Evolutionary conservation across 2,797 vertebrate species (phyloP).

Genomic region (Eutrigla gurnardus): DNA sequence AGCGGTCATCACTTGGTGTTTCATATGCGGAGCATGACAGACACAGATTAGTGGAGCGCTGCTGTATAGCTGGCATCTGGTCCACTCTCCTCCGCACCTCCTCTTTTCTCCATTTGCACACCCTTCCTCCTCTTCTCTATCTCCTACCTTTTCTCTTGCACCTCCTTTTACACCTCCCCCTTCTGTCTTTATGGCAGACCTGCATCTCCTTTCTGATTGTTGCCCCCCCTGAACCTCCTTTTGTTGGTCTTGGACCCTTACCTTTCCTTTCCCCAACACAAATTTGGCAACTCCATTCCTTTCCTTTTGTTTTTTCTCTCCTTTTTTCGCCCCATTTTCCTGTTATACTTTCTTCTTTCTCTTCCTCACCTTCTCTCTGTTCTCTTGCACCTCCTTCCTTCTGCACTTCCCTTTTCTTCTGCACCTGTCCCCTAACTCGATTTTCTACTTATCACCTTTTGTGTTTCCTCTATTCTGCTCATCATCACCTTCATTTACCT

Average conservation of each 20-base stretch:
- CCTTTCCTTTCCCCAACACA: too few species aligned
- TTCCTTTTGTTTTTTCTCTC: not conserved
- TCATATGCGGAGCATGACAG: constrained; percentile 75
- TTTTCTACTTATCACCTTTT: too few species aligned
- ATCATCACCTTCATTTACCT: not conserved
- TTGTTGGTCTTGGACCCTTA: too few species aligned
- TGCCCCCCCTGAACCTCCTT: not conserved
- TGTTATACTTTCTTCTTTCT: not conserved
- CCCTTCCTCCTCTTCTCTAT: not conserved
- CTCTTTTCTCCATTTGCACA: not conserved
- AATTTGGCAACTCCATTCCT: not conserved
- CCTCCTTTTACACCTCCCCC: not conserved
- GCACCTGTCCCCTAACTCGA: not conserved
- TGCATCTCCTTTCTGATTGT: too few species aligned
- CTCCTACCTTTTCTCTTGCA: not conserved
- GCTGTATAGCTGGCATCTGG: constrained; percentile 55
- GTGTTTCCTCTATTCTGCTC: not conserved
- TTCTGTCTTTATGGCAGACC: too few species aligned
- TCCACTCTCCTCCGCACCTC: constrained; percentile 27
- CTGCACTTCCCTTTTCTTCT: not conserved
- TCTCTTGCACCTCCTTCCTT: not conserved
- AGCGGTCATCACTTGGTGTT: constrained; percentile 75
- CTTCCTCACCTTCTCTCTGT: not conserved
- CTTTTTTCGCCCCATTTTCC: not conserved
- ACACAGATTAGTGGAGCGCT: constrained; percentile 65